Conservation (phyloP, 2,113 vertebrate species). For the Nothoprocta pentlandii region DNA sequence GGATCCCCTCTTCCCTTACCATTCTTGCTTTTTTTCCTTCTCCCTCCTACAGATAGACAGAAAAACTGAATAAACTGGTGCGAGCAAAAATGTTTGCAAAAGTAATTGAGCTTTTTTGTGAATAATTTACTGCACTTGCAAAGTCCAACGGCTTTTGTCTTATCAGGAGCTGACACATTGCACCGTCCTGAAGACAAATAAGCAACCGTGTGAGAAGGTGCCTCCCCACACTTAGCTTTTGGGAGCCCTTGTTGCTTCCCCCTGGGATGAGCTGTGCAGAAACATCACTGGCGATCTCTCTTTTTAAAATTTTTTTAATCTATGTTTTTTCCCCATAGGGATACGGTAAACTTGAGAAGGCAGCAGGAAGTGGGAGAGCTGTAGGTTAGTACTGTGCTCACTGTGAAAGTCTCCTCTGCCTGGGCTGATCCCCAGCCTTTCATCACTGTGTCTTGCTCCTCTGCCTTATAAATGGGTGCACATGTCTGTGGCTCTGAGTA, state of each 20-base stretch:
- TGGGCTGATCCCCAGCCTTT: background rate
- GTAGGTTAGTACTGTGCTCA: background rate
- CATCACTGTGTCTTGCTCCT: background rate
- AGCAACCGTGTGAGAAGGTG: background rate
- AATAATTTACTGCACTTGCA: background rate
- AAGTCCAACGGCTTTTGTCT: background rate
- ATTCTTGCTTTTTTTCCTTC: background rate
- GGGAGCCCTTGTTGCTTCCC: background rate
- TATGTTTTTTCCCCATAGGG: background rate
- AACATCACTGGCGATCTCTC: background rate
- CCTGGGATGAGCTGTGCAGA: background rate
- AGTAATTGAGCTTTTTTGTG: background rate
- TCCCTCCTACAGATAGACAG: background rate
- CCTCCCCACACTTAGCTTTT: background rate
- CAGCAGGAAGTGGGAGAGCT: background rate
- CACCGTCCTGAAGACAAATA: background rate
- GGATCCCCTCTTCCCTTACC: background rate
- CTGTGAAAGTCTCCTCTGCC: background rate
- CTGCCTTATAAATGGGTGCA: background rate
- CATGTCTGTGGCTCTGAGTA: background rate
- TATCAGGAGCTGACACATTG: background rate
- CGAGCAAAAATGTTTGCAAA: background rate
- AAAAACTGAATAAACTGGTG: background rate
- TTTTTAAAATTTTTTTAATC: background rate
- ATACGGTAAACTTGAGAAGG: background rate